Evolutionary conservation across 1,140 invertebrate genomes (phyloP), one percentile per base, ranked within the genome.

Genomic region (Ditylenchus dipsaci): DNA sequence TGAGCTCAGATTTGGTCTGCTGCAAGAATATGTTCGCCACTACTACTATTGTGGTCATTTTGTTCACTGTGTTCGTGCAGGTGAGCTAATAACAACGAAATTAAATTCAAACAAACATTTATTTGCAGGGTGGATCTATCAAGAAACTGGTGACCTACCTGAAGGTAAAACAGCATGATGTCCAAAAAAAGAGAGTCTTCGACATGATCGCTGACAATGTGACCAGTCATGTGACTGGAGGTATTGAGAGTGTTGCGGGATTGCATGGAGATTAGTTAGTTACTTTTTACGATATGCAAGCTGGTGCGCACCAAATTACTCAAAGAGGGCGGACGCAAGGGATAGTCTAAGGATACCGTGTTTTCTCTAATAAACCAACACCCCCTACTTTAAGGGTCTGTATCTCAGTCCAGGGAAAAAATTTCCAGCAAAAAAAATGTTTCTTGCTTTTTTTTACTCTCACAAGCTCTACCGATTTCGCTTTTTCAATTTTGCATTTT

Each of bases 1-100:
- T 97, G 73, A 88, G 95, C 64, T 82, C 84, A 19, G 80, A 86
- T 0, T 82, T 88, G 21, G 78, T 86, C 29, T 82, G 83, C 11
- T 81, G 85, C 53, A 86, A 86, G 63, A 76, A 83, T 1, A 93
- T 97, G 90, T 95, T 97, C 84, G 90, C 97, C 49, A 97, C 94
- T 21, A 94, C 95, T 1, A 97, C 94, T 0, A 95, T 97, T 82
- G 90, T 93, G 61, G 92, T 98, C 64, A 91, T 98, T 76, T 95
- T 97, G 84, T 97, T 97, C 86, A 98, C 95, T 19, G 94, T 97
- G 1, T 97, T 98, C 85, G 88, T 95, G 73, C 90, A 88, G 84
- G 86, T 78, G 19, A 30, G 23, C 70, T 7, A 67, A 21, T 53
- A 21, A 7, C 8, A 7, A 26, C n/a, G 15, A 7, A 15, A 53